Conservation (phyloP, 92 coral and sea anemone species). For the Scolanthus callimorphus region DNA sequence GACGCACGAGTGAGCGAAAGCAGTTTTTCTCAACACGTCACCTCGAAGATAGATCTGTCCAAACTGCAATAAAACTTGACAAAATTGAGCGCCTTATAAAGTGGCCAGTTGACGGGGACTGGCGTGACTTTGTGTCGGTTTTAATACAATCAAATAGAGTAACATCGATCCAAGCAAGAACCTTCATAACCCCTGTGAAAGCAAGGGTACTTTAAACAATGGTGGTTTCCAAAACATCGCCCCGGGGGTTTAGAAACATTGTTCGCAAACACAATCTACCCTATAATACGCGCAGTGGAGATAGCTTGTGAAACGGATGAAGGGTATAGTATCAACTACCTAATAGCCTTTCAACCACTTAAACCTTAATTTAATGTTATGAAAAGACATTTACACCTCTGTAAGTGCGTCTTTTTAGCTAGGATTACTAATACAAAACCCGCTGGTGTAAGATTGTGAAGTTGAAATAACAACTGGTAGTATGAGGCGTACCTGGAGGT, state of each 20-base stretch:
- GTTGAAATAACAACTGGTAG: no score
- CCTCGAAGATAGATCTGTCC: slow-evolving; percentile 78
- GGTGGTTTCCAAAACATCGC: slow-evolving; percentile 85
- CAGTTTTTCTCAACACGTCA: slow-evolving; percentile 90
- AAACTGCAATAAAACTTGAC: slow-evolving; percentile 77
- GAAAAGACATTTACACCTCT: slow-evolving; percentile 75
- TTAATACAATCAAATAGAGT: slow-evolving; percentile 1
- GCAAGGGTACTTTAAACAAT: slow-evolving; percentile 63
- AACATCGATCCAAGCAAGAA: no score
- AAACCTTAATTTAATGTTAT: slow-evolving; percentile 92
- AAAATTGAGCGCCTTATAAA: slow-evolving; percentile 76
- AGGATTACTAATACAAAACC: slow-evolving; percentile 8
- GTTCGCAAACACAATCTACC: slow-evolving; percentile 19
- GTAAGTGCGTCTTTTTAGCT: slow-evolving; percentile 16
- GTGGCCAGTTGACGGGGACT: slow-evolving; percentile 78
- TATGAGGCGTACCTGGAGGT: slow-evolving; percentile 76
- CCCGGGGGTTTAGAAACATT: slow-evolving; percentile 44
- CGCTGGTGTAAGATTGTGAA: no score
- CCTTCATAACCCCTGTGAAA: slow-evolving; percentile 37
- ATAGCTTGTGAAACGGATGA: slow-evolving; percentile 16
- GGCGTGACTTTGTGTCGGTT: slow-evolving; percentile 79
- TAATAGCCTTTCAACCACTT: slow-evolving; percentile 97
- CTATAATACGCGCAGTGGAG: no score
- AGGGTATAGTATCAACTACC: slow-evolving; percentile 65
- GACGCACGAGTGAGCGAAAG: slow-evolving; percentile 55